Evolutionary conservation across 1,140 invertebrate genomes (phyloP), one percentile per base, ranked within the genome.

Genomic region (Lepidurus arcticus): DNA sequence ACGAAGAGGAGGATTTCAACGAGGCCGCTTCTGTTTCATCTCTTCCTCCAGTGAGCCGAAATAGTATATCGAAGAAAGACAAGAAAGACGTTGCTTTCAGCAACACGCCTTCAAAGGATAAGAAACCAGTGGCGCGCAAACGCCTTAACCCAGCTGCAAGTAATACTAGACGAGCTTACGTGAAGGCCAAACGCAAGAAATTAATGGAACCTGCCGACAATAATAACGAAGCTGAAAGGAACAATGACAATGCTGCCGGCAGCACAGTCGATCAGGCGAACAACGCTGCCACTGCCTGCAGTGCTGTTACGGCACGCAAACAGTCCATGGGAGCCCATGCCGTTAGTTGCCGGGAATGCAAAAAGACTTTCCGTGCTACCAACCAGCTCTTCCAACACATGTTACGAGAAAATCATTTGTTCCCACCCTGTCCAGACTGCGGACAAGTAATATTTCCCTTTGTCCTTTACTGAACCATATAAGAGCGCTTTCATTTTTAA

Each of bases 301-400:
- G 53, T 65, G n/a, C 13, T 65, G 53, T 21, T 16, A 65, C 53
- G 53, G 53, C 53, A 65, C 53, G 53, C 53, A 65, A 65, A 65
- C 53, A 65, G n/a, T 65, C 53, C 21, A 65, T 65, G 53, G 53
- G 53, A 65, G 16, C 53, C 53, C 53, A 65, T 65, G 53, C 53
- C 21, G 78, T 78, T 43, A 78, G 73, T 13, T 78, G 78, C 24
- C 78, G 78, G 26, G 78, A 78, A 47, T 78, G 78, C 78, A 73
- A 74, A 73, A 78, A 73, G 42, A 73, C 78, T 7, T 78, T 78
- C 44, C 74, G 75, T n/a, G 44, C 75, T 73, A 78, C 75, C 78
- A 78, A 45, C 24, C 78, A 78, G 43, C 78, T 78, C 34, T 75
- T 75, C 44, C 78, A 78, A 74, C 78, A 78, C 78, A 78, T 78